phyloP scores from a whole-genome alignment of 1,140 invertebrate species.

The Drosophila varians region DNA sequence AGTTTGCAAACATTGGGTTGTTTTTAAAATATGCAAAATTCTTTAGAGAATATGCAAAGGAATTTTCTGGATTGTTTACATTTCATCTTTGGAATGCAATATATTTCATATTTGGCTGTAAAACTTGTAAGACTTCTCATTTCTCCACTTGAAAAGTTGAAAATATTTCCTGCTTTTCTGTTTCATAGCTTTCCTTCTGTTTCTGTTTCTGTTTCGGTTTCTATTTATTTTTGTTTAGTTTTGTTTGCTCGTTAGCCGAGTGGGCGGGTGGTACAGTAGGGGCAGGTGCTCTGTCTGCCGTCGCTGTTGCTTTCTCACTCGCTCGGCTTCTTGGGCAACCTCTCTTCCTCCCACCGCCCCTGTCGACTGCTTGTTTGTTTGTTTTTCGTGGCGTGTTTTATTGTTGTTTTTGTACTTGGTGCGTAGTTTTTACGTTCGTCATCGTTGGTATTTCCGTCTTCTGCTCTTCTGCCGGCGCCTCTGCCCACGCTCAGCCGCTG shows the following conservation, averaged over 20 bases:
- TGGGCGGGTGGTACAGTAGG: slow-evolving; percentile 21
- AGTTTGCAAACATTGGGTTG: not conserved
- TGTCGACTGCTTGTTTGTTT: slow-evolving; percentile 68
- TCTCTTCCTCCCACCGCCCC: slow-evolving; percentile 2
- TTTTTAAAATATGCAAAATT: too few species aligned
- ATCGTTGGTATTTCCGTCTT: slow-evolving; percentile 81
- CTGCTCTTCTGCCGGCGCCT: slow-evolving; percentile 66
- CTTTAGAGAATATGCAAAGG: too few species aligned
- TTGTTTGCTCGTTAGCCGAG: slow-evolving; percentile 76
- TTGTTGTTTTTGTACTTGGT: slow-evolving; percentile 70
- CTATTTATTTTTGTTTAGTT: slow-evolving; percentile 78
- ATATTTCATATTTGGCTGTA: not conserved
- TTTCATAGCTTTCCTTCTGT: slow-evolving; percentile 37
- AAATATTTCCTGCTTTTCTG: slow-evolving; percentile 50
- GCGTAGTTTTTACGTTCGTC: slow-evolving; percentile 81
- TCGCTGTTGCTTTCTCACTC: slow-evolving; percentile 18
- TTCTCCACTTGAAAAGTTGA: slow-evolving; percentile 47
- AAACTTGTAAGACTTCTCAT: slow-evolving; percentile 17
- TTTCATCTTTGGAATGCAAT: not conserved
- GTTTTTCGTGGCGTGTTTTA: slow-evolving; percentile 79
- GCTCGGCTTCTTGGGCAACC: slow-evolving; percentile 19
- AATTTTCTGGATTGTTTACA: not conserved
- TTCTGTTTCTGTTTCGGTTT: slow-evolving; percentile 44
- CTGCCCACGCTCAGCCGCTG: slow-evolving; percentile 16
- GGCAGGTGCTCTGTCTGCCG: slow-evolving; percentile 59